Percentiles rank a stretch among this genome's conserved stretches.
Conservation (phyloP, 1,140 invertebrate species). For the Calephelis virginiensis region DNA sequence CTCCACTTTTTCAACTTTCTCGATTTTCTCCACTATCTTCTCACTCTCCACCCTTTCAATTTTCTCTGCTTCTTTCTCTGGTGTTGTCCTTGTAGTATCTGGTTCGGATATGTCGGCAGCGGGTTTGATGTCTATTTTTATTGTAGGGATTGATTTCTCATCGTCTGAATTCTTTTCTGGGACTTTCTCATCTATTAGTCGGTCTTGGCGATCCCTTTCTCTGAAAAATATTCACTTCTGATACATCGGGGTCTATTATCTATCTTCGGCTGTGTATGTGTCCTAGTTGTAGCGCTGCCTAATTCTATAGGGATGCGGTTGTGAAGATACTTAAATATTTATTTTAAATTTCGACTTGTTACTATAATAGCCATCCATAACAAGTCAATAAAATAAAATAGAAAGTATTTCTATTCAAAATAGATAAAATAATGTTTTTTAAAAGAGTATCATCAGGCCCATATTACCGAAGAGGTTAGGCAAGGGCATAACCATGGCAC, state of each 20-base stretch:
- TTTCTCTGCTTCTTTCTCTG: constrained; percentile 35
- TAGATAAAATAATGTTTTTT: too few species aligned
- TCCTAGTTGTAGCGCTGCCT: not conserved
- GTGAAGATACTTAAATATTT: too few species aligned
- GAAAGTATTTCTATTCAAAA: not conserved
- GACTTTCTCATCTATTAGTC: not conserved
- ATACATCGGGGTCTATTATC: too few species aligned
- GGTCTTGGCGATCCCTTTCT: not conserved
- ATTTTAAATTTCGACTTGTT: too few species aligned
- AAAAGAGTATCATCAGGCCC: too few species aligned
- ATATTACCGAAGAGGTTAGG: too few species aligned
- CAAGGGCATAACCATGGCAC: too few species aligned
- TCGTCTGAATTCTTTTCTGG: not conserved
- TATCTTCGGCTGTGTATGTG: not conserved
- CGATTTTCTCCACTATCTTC: constrained; percentile 14
- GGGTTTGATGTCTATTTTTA: constrained; percentile 30
- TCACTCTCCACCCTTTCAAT: constrained; percentile 11
- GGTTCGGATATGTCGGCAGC: constrained; percentile 37
- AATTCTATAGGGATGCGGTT: too few species aligned
- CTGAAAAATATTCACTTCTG: not conserved
- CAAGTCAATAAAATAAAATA: constrained; percentile 8
- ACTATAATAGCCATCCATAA: not conserved
- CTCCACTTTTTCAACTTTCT: constrained; percentile 16
- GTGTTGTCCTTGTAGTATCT: constrained; percentile 51
- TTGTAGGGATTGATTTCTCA: constrained; percentile 24